Evolutionary conservation across 1,140 invertebrate genomes (phyloP), one percentile per base, ranked within the genome.

Genomic region (Agrypnia vestita): DNA sequence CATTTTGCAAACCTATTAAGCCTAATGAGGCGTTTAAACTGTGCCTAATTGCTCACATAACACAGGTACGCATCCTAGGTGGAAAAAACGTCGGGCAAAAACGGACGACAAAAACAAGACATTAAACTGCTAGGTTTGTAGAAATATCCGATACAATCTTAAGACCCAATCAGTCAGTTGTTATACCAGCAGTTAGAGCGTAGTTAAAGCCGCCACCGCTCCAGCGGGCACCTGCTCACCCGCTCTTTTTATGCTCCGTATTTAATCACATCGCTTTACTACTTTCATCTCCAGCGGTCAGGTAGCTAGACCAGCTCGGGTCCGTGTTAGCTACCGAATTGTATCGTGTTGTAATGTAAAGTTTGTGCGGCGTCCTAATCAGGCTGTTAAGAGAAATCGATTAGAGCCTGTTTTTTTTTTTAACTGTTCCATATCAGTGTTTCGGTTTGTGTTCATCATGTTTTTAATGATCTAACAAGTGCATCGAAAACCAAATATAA

Each of bases 81-180:
- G 25, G n/a, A 51, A 13, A 51, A 51, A 51, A 51, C 11, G n/a
- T 15, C 49, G 49, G 25, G 25, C 25, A 21, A 59, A 25, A 64
- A 25, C 19, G 25, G n/a, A 64, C 19, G 61, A 43, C 35, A 44
- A 25, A 64, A 64, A 64, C 11, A 51, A 13, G 35, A 35, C 61
- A 35, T n/a, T 64, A 64, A 64, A 64, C 61, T 12, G 13, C 61
- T 43, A 43, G 61, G n/a, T 64, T 64, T 64, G 61, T 64, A 64
- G n/a, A 64, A 64, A 25, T 64, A 35, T 13, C 19, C 35, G 61
- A 64, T 64, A 64, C 35, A 64, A 64, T 64, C 61, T 64, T 43
- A 64, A 43, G 35, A 13, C 61, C 61, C 25, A 64, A 64, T 64
- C 61, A 64, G 21, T n/a, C n/a, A 12, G 21, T 43, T 64, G 61